Evolutionary conservation across 2,113 vertebrate genomes (phyloP).

Genomic region (Oreochromis tanganicae): DNA sequence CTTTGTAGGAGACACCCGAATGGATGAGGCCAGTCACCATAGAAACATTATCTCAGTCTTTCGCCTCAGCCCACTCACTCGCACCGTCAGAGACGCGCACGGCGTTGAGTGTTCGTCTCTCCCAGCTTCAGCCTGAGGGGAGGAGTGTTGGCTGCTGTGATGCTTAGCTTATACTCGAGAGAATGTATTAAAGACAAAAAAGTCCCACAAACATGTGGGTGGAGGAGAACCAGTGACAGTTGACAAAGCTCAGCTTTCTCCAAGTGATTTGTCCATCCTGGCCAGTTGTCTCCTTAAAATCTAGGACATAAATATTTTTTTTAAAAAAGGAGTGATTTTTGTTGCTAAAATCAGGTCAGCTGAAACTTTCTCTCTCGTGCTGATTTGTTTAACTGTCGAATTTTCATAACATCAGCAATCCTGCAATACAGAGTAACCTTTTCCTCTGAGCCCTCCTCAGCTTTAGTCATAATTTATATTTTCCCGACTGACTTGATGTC

Average conservation of each 20-base stretch:
- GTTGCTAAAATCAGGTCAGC: not conserved
- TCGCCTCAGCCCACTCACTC: constrained; percentile 58
- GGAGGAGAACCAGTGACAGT: not conserved
- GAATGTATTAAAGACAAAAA: constrained; percentile 10
- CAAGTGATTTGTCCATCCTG: not conserved
- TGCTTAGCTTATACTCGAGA: constrained; percentile 15
- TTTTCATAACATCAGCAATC: not conserved
- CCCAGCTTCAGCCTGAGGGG: constrained; percentile 34
- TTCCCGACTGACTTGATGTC: constrained; percentile 3
- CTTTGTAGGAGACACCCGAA: not conserved
- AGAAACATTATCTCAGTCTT: constrained; percentile 60
- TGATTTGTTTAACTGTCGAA: not conserved
- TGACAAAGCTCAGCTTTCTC: not conserved
- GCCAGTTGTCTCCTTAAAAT: not conserved
- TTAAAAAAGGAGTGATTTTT: fast-evolving
- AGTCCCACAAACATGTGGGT: constrained; percentile 18
- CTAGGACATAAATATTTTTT: not conserved
- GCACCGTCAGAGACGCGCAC: constrained; percentile 11
- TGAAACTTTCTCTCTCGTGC: not conserved
- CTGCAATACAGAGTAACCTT: not conserved
- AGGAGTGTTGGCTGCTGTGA: constrained; percentile 8
- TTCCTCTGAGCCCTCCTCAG: not conserved
- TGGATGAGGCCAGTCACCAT: constrained; percentile 53
- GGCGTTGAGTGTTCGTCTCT: constrained; percentile 36
- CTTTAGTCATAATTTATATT: not conserved